Conservation (phyloP, 2,888 invertebrate genomes). For the Ethmia dodecea region DNA sequence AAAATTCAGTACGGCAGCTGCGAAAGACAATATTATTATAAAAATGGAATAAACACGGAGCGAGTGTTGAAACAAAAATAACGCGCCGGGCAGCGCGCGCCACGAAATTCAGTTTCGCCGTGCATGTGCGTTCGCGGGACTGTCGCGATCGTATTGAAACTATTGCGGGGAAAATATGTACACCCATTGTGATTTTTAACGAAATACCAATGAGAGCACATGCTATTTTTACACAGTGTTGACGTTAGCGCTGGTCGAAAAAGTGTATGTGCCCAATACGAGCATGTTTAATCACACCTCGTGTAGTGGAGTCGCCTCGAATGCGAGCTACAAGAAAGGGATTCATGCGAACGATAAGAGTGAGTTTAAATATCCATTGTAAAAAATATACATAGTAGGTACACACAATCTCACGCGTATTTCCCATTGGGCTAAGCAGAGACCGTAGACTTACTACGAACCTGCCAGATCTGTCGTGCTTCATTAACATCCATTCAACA, state of each 20-base stretch:
- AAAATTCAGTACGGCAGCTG: conserved; percentile 20
- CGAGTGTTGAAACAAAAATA: conserved; percentile 60
- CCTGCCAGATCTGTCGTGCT: no score
- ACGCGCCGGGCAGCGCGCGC: conserved; percentile 42
- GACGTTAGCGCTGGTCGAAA: neutral
- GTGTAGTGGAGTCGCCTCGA: no score
- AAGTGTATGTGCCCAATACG: no score
- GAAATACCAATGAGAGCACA: conserved; percentile 12
- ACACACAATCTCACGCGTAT: no score
- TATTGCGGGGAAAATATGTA: conserved; percentile 30
- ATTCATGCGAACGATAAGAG: no score
- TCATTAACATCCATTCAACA: no score
- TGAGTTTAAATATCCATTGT: no score
- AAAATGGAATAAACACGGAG: conserved; percentile 58
- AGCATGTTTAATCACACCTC: conserved; percentile 57
- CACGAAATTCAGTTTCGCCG: conserved; percentile 34
- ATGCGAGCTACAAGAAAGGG: no score
- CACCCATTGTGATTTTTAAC: conserved; percentile 23
- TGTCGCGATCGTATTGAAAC: conserved; percentile 42
- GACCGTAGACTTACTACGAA: no score
- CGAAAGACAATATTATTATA: conserved; percentile 47
- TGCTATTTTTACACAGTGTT: conserved; percentile 4
- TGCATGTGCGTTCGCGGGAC: conserved; percentile 37
- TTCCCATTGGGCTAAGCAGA: no score
- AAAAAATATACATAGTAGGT: no score